Conservation (phyloP, 2,888 invertebrate species). For the Agrochola macilenta region DNA sequence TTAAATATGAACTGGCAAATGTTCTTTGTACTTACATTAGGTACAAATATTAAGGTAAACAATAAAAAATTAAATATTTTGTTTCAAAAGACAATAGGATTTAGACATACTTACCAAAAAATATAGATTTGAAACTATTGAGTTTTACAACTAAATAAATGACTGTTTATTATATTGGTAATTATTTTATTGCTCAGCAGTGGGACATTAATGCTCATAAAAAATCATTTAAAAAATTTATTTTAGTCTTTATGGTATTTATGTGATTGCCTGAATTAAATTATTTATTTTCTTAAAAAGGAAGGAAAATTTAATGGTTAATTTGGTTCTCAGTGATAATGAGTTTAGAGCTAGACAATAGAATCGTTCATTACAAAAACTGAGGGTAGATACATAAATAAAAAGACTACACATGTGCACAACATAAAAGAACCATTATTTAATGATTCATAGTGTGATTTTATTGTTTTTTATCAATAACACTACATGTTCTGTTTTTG, state of each 20-base stretch:
- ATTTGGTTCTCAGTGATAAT: not conserved
- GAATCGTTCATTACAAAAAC: not conserved
- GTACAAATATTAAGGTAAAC: not conserved
- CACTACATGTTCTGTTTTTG: too few species aligned
- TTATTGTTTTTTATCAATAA: not conserved
- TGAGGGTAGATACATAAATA: not conserved
- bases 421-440: constrained; percentile 10
- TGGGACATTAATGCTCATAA: too few species aligned
- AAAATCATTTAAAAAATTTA: too few species aligned
- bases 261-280: not conserved
- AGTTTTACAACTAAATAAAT: not conserved
- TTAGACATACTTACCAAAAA: not conserved
- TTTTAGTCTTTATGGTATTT: too few species aligned
- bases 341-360: not conserved
- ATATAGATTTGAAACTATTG: not conserved
- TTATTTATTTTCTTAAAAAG: not conserved
- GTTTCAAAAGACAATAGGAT: not conserved
- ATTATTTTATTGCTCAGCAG: not conserved
- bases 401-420: not conserved
- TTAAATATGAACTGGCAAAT: not conserved
- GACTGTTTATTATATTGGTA: too few species aligned
- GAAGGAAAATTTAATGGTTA: not conserved
- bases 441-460: not conserved
- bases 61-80: constrained; percentile 4
- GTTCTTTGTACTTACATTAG: constrained; percentile 1